phyloP scores from a whole-genome alignment of 2,888 invertebrate species.

The Aleiodes alternator region DNA sequence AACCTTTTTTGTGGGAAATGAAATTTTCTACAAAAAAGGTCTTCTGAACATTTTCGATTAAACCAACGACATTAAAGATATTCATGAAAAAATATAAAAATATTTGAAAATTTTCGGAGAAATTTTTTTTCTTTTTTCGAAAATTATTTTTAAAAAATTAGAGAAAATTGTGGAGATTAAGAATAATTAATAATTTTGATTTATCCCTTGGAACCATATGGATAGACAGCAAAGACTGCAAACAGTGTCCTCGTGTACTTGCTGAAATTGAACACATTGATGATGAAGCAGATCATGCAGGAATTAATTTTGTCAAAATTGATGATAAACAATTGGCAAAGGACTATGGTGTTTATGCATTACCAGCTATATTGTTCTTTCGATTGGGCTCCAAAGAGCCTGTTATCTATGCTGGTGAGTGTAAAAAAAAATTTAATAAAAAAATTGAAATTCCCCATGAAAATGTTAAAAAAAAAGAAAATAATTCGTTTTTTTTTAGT shows the following conservation, averaged over 20 bases:
- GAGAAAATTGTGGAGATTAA: not conserved
- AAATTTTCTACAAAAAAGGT: too few species aligned
- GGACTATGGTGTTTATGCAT: conserved; percentile 91
- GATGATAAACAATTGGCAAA: conserved; percentile 92
- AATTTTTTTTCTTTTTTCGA: too few species aligned
- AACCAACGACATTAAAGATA: not conserved
- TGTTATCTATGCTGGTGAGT: conserved; percentile 90
- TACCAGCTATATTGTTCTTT: conserved; percentile 94
- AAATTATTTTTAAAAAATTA: conserved; percentile 11
- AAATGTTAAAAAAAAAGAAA: too few species aligned
- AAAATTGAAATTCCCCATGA: not conserved
- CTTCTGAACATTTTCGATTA: not conserved
- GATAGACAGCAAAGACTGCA: conserved; percentile 96
- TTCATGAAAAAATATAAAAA: conserved; percentile 14
- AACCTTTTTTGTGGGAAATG: too few species aligned
- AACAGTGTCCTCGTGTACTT: conserved; percentile 92
- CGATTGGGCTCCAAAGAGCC: conserved; percentile 92
- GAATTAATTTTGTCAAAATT: conserved; percentile 94
- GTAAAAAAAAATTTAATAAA: conserved; percentile 30
- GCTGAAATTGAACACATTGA: conserved; percentile 94
- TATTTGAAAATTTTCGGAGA: not conserved
- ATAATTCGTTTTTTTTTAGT: not conserved
- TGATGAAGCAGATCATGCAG: conserved; percentile 92
- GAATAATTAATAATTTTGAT: conserved; percentile 46
- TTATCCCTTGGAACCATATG: conserved; percentile 69